Percentiles rank a stretch among this genome's conserved stretches.
phyloP scores from a whole-genome alignment of 2,888 invertebrate genomes.

The Temnothorax ravouxi region DNA sequence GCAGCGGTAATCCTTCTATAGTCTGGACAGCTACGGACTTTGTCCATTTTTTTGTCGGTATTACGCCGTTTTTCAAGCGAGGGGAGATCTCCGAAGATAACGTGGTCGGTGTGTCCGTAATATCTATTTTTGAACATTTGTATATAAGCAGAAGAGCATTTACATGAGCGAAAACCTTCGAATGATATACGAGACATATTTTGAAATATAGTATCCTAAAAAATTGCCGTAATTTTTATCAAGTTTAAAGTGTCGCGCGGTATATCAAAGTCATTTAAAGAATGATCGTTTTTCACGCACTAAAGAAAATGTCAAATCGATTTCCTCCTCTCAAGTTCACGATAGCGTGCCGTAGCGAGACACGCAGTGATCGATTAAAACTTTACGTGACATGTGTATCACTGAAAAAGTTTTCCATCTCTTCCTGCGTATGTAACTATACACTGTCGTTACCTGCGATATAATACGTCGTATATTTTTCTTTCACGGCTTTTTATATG shows the following conservation, averaged over 20 bases:
- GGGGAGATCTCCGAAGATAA: slow-evolving; percentile 76
- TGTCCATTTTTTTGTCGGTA: slow-evolving; percentile 62
- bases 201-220: background rate
- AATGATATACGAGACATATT: background rate
- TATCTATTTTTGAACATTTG: slow-evolving; percentile 21
- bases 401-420: background rate
- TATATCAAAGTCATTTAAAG: background rate
- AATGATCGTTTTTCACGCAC: background rate
- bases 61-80: slow-evolving; percentile 67
- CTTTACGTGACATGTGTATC: background rate
- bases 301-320: slow-evolving; percentile 9
- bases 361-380: slow-evolving; percentile 35
- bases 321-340: slow-evolving; percentile 12
- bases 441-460: background rate
- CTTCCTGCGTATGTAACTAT: background rate
- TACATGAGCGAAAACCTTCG: background rate
- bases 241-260: background rate
- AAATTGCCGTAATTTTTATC: background rate
- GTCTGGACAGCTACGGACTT: slow-evolving; percentile 85
- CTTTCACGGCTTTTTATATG: background rate
- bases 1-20: slow-evolving; percentile 86
- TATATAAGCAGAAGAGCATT: background rate
- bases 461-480: background rate
- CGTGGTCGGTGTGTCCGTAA: slow-evolving; percentile 69
- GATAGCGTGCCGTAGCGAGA: slow-evolving; percentile 27